Base-by-base conservation (phyloP, 1,140 invertebrate genomes). In the Aphidius gifuensis region DNA sequence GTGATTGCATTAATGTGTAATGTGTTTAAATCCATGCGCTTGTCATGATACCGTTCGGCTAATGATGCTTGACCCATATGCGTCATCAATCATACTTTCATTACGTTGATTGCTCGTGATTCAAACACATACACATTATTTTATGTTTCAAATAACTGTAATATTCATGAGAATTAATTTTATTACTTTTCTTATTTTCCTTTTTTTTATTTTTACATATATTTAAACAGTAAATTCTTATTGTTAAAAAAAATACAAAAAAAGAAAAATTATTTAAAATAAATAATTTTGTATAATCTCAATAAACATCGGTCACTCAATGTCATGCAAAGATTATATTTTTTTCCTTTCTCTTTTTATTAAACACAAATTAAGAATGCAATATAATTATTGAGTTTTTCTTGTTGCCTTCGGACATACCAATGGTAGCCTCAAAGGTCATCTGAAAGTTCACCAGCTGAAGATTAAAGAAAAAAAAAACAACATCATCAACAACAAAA, bases 51-150 rank as follows among this genome's bases (percentile, higher is more conserved):
- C 42, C 59, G 38, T 58, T 44, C 58, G 53, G 61, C 66, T 78
- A 76, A 79, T 78, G 78, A 80, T 74, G 68, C 67, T 59, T 69
- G 69, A 62, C 47, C 67, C 70, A 69, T 64, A 64, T 65, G 67
- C 65, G 71, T 76, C 78, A 81, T 81, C 77, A 79, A 80, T 81
- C 80, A 80, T 75, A 80, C 77, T 80, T 81, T 79, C 79, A 80
- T 80, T 80, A 80, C 76, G 72, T 72, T 72, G 70, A 80, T 80
- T 75, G 75, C 72, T 63, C 64, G 51, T 57, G 72, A 70, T 71
- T 64, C 61, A 39, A 21, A 56, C 23, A 71, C 69, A 75, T 75
- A 71, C 72, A 71, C 72, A 74, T 68, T 67, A 58, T 66, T 53
- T 4, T 32, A 32, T 32, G 23, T 32, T 32, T 32, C 23, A 32